Evolutionary conservation across 2,113 vertebrate genomes (phyloP).

Genomic region (Tursiops truncatus): DNA sequence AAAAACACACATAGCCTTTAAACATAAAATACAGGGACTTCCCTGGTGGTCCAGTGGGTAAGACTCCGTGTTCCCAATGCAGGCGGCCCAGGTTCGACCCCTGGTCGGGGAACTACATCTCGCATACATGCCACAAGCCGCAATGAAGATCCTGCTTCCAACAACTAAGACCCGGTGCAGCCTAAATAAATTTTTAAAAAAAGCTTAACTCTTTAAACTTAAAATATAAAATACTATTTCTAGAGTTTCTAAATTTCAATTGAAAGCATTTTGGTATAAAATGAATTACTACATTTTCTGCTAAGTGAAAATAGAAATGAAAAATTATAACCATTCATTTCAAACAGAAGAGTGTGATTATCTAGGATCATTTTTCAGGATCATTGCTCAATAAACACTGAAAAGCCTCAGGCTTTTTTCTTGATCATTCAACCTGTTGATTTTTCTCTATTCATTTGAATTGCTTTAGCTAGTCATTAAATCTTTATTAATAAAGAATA

Average conservation of each 20-base stretch:
- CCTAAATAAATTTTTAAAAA: too few relatives aligned
- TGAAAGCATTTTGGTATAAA: not conserved
- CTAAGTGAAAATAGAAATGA: not conserved
- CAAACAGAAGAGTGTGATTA: not conserved
- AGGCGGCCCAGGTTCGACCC: too few relatives aligned
- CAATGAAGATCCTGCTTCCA: too few relatives aligned
- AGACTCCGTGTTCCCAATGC: too few relatives aligned
- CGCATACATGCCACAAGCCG: too few relatives aligned
- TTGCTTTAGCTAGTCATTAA: not conserved
- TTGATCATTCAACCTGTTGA: not conserved
- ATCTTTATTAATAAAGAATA: conserved; percentile 10
- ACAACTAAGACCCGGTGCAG: too few relatives aligned
- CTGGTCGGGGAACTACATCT: too few relatives aligned
- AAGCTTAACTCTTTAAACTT: not conserved
- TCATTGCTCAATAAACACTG: not conserved
- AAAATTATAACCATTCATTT: not conserved
- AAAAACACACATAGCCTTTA: not conserved
- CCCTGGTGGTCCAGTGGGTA: too few relatives aligned
- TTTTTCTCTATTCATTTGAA: conserved; percentile 23
- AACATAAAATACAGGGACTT: not conserved
- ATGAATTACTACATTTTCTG: not conserved
- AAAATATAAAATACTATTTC: not conserved
- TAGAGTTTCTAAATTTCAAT: not conserved
- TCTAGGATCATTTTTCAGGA: not conserved
- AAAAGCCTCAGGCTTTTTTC: not conserved